Base-by-base conservation (phyloP, 2,113 vertebrate species). In the Chamaetylas fuelleborni region DNA sequence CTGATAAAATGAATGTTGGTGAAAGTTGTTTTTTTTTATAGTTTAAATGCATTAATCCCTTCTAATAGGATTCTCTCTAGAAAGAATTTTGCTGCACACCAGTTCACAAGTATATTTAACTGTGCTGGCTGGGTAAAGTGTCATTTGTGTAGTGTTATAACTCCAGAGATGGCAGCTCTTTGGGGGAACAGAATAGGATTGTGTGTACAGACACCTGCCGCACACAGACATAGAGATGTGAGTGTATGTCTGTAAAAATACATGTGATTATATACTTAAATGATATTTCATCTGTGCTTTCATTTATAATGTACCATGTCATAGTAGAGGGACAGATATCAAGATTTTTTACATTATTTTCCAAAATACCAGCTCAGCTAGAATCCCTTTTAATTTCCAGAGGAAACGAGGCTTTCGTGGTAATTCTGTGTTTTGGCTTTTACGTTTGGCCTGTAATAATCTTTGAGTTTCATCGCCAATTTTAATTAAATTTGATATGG, bases 401-500 rank as follows among this genome's bases (percentile, higher is more conserved):
- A 62, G 76, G 72, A 94, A 92, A 88, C 74, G 18, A 90, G 56
- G 42, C 8, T 86, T 77, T 62, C 8, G 19, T 70, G 56, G 58
- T 83, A 78, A 65, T 80, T 67, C 78, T 56, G 47, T 34, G 20
- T 66, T 81, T 34, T 70, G 38, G 34, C 76, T 93, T 93, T 95
- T 86, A 62, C 76, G 43, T 81, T 83, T 90, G 51, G 51, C 29
- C 79, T 77, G 67, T 83, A 86, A 90, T 29, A 92, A 70, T 54
- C 74, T 80, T 54, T 10, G 33, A 70, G 42, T 86, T 74, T 34
- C 64, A 80, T 86, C 5, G 0, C 47, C 73, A 54, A 62, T 83
- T 92, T 95, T 90, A 92, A 92, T 95, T 94, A 88, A 81, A 90
- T 90, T 94, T 93, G 71, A 88, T 92, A 82, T 5, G 33, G n/a